A percentile compares a stretch with the other conserved stretches of the same genome.
phyloP scores from a whole-genome alignment of 2,113 vertebrate species.

The Probosciger aterrimus region DNA sequence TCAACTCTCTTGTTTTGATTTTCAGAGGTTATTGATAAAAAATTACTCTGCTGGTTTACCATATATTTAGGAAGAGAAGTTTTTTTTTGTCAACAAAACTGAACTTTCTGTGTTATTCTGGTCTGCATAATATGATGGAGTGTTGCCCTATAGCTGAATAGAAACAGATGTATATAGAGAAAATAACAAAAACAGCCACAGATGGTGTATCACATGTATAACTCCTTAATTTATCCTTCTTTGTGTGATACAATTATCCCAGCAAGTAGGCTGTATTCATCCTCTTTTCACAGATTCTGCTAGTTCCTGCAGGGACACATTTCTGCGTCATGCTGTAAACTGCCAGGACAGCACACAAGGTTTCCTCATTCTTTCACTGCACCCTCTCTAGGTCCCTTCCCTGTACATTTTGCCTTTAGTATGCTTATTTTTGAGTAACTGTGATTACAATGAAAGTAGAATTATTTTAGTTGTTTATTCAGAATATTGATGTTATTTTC shows the following conservation, averaged over 20 bases:
- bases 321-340: not conserved
- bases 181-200: conserved; percentile 73
- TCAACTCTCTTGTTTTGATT: conserved; percentile 15
- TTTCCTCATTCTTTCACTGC: not conserved
- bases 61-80: conserved; percentile 33
- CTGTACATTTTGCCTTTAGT: not conserved
- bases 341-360: not conserved
- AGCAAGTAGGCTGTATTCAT: conserved; percentile 50
- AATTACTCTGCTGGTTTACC: conserved; percentile 33
- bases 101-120: conserved; percentile 63
- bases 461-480: not conserved
- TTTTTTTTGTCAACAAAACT: conserved; percentile 50
- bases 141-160: conserved; percentile 71
- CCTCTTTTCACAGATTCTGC: conserved; percentile 28
- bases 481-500: not conserved
- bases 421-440: not conserved
- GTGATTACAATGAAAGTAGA: not conserved
- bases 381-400: not conserved
- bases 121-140: conserved; percentile 72
- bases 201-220: conserved; percentile 68
- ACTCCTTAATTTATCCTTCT: conserved; percentile 73
- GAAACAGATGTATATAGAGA: conserved; percentile 69
- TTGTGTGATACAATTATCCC: conserved; percentile 58
- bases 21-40: conserved; percentile 43
- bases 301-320: conserved; percentile 7